These are phyloP conservation scores for Amphiprion clarkii DNA, from an alignment of 2,797 vertebrate genomes.

Conservation along the genomic window DNA sequence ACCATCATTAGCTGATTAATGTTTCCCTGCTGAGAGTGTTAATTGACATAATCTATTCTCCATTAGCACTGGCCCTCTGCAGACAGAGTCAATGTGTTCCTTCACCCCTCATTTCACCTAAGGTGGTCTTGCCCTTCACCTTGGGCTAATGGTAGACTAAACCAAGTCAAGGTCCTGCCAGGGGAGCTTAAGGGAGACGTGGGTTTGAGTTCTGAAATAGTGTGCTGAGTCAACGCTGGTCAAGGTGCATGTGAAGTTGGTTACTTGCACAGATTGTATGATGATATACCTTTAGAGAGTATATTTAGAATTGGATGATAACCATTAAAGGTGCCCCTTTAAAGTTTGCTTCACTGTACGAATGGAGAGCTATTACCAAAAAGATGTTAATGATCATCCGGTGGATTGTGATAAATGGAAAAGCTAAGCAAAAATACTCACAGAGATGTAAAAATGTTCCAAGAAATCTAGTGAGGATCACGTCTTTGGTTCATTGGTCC, in stretches of 20 bases:
- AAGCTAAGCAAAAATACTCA: not conserved
- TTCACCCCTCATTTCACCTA: constrained; percentile 77
- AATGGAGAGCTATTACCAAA: not conserved
- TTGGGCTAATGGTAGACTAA: constrained; percentile 44
- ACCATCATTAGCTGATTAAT: constrained; percentile 77
- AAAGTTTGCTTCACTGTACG: too few relatives aligned
- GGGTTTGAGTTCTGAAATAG: not conserved
- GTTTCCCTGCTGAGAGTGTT: constrained; percentile 68
- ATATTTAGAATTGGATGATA: not conserved
- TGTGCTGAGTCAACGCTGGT: not conserved
- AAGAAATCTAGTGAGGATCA: too few relatives aligned
- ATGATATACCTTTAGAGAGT: not conserved
- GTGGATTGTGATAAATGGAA: not conserved
- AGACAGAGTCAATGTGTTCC: constrained; percentile 76
- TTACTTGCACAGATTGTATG: not conserved
- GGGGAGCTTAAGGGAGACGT: not conserved
- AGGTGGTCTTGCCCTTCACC: constrained; percentile 76
- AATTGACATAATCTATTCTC: constrained; percentile 82
- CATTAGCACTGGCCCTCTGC: constrained; percentile 67
- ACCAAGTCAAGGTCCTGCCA: constrained; percentile 49
- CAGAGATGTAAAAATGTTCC: not conserved
- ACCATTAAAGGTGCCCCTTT: not conserved
- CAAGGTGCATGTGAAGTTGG: not conserved
- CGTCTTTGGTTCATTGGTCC: too few relatives aligned
- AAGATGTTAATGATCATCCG: not conserved